Evolutionary conservation across 2,113 vertebrate genomes (phyloP), one percentile per base, ranked within the genome.

Genomic region (Colossoma macropomum): DNA sequence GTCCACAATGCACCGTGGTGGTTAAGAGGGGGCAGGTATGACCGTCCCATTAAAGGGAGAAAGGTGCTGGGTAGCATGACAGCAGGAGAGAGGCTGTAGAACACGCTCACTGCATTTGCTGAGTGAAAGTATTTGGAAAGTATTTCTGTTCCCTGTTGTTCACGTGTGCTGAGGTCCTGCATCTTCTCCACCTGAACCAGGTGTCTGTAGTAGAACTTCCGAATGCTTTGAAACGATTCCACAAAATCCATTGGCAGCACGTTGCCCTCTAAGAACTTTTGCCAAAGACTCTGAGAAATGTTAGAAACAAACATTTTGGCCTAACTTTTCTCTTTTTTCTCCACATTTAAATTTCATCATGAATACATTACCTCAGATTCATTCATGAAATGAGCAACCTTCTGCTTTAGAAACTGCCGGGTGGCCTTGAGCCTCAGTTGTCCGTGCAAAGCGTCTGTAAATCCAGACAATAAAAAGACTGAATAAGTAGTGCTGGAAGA

Each of bases 171-270:
- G 1, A 83, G 28, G 4, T 89, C 86, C 62, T 87, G 86, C 23
- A 90, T 86, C 78, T 91, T 92, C 65, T 82, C 88, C 30, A 84
- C 28, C 87, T 89, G 74, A 30, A 87, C 52, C 83, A 88, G n/a
- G 1, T 69, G 74, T 69, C 72, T 73, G 80, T 93, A 87, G 25
- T 89, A 86, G 41, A 79, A 63, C 75, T 68, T 84, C 54, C 73
- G 76, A 13, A 25, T 48, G 60, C 13, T 76, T 65, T 87, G 83
- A 78, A 89, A 90, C 13, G 78, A 77, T 11, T 87, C 68, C 79
- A 92, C 59, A 77, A 90, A 92, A 56, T 88, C 77, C 60, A 38
- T 72, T 76, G 84, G 28, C 0, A 70, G 16, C 4, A 74, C 73
- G 68, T 88, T 83, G 66, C 88, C 78, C 30, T 88, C 87, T 23